Percentiles rank a stretch among this genome's conserved stretches.
Conservation (phyloP, 2,888 invertebrate genomes). For the Drosophila helvetica region DNA sequence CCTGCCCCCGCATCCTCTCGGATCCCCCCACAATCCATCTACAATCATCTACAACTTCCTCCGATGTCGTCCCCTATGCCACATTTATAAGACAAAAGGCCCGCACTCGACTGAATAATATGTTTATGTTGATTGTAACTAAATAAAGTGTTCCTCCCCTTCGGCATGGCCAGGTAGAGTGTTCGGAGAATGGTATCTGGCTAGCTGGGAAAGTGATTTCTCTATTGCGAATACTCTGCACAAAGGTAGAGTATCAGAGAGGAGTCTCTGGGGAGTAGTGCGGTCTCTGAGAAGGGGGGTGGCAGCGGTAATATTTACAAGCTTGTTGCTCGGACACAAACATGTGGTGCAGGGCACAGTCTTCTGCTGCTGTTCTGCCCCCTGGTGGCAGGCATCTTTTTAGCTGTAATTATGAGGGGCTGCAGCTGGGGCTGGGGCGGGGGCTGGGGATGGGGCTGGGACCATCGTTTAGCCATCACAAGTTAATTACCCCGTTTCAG, state of each 20-base stretch:
- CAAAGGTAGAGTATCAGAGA: conserved; percentile 37
- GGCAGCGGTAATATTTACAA: conserved; percentile 50
- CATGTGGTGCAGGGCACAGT: conserved; percentile 19
- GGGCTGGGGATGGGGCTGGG: conserved; percentile 16
- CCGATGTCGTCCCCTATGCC: conserved; percentile 32
- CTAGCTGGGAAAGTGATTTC: not conserved
- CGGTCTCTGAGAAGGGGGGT: conserved; percentile 14
- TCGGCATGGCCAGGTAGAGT: no score
- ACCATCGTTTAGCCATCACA: conserved; percentile 71
- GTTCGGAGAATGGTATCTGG: no score
- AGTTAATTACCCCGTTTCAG: conserved; percentile 67
- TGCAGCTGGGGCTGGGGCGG: conserved; percentile 38
- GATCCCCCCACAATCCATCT: not conserved
- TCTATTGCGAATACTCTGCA: not conserved
- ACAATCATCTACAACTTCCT: conserved; percentile 32
- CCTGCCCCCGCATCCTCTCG: conserved; percentile 26
- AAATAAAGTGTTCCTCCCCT: not conserved
- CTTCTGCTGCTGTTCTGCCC: conserved; percentile 40
- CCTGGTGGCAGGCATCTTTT: conserved; percentile 48
- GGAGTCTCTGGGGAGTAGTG: conserved; percentile 28
- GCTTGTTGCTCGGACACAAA: conserved; percentile 38
- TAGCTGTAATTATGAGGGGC: conserved; percentile 71
- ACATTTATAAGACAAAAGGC: conserved; percentile 46
- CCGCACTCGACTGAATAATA: conserved; percentile 49
- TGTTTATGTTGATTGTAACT: conserved; percentile 21